These are phyloP conservation scores for Camponotus fellah DNA, from an alignment of 2,888 invertebrate species.

Conservation along the genomic window DNA sequence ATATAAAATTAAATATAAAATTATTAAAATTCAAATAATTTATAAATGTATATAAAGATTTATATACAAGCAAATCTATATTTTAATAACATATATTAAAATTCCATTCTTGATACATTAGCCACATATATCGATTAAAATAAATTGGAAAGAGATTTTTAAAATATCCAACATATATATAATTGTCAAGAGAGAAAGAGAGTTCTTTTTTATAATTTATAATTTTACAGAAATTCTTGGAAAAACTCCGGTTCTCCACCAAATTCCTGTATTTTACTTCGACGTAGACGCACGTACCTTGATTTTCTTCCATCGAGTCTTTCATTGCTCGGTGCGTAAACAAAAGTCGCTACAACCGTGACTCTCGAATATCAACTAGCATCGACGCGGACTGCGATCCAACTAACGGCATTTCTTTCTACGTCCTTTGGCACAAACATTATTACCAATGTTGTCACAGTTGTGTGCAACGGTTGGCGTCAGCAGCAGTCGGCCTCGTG, in stretches of 20 bases:
- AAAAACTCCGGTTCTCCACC: not conserved
- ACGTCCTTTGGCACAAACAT: not conserved
- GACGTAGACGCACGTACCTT: constrained; percentile 22
- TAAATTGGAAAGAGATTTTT: not conserved
- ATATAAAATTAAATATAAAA: too few species aligned
- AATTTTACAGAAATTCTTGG: not conserved
- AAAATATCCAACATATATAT: not conserved
- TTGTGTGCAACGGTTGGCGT: not conserved
- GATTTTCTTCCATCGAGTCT: constrained; percentile 9
- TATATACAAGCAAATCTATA: not conserved
- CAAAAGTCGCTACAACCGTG: not conserved
- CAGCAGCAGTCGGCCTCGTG: not conserved
- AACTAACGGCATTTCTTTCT: constrained; percentile 18
- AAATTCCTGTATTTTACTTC: not conserved
- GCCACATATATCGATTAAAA: too few species aligned
- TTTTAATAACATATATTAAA: not conserved
- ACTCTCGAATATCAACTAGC: not conserved
- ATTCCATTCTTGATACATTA: not conserved
- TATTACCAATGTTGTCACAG: not conserved
- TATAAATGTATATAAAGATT: not conserved
- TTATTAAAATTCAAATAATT: too few species aligned
- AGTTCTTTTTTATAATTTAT: not conserved
- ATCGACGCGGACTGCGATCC: not conserved
- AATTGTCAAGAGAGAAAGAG: not conserved
- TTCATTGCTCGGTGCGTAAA: not conserved